Evolutionary conservation across 2,797 vertebrate species (phyloP), one percentile per base, ranked within the genome.

Genomic region (Hydrolagus colliei): DNA sequence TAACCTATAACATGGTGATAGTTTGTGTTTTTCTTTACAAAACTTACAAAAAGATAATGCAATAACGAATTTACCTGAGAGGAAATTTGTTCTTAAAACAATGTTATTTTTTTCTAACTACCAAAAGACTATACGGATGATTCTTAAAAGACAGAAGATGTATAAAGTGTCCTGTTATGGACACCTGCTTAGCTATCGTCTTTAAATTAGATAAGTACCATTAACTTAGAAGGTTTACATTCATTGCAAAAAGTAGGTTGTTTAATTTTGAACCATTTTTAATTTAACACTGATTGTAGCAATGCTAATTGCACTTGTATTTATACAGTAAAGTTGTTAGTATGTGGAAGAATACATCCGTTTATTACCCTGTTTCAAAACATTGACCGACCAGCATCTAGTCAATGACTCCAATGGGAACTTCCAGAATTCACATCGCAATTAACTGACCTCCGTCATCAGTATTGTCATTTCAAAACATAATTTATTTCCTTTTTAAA

Each of bases 341-440:
- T 92, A 90, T 91, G 93, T 92, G 94, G 93, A 95, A 94, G 92
- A 94, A 93, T 93, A 93, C 90, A 93, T 93, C 89, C 92, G 90
- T 93, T 94, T 94, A 92, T 95, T 98, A 98, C 97, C 97, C 97
- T 98, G 97, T 98, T 96, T 96, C 93, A 41, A 90, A 92, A 93
- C 91, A 90, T 89, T 0, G 61, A 91, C 92, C 87, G 89, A 89
- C 89, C 88, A 90, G 87, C 88, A 90, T 88, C 89, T 91, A 93
- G 93, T 87, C 93, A 86, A 92, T 89, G 89, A 88, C 92, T 91
- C 91, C 90, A 91, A 93, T 89, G 94, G 85, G 89, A 96, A 94
- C 93, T 95, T 93, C 93, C 91, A 94, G 91, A 93, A 92, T 80
- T 41, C 67, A 35, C 65, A 84, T n/a, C 68, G 32, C 35, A 68